Evolutionary conservation across 2,113 vertebrate genomes (phyloP), one percentile per base, ranked within the genome.

Genomic region (Xerus inauris): DNA sequence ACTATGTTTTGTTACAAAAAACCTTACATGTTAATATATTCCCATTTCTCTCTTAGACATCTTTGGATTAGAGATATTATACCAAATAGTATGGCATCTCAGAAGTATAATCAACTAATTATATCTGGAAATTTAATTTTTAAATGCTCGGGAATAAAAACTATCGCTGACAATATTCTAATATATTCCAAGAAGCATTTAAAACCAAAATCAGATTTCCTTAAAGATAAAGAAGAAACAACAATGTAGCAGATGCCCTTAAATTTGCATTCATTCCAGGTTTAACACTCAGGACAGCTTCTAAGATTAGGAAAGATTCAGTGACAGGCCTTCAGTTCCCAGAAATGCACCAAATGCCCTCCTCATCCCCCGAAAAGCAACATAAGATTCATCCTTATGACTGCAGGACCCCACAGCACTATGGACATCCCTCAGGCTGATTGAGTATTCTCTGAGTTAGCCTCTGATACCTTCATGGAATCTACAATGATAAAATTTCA

Each of bases 351-450:
- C 80, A 38, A 77, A 93, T 84, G 40, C 69, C 45, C 91, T 85
- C 45, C 65, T 90, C 91, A 96, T 94, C 93, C 92, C 96, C 94
- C 92, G 93, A 84, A 96, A 96, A 94, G 59, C 86, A 94, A 87
- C 71, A 49, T 16, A 35, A 89, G 97, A 93, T 86, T 69, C 88
- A 94, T 96, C 94, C 93, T 84, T 47, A 94, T 73, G 35, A 49
- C 4, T 16, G 32, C 10, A 64, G 95, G 93, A 91, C 82, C 71
- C 65, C 75, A 93, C 6, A 47, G 67, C 64, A 81, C 83, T 67
- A 42, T 88, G 94, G 64, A 86, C n/a, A 40, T 92, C 51, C 85
- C 83, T 62, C 79, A 67, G 77, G 69, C 8, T 91, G 77, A 62
- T 90, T 93, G 81, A 87, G 77, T 17, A 91, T 94, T 94, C 87